Evolutionary conservation across 2,888 invertebrate species (phyloP).

Genomic region (Allolobophora icterica): DNA sequence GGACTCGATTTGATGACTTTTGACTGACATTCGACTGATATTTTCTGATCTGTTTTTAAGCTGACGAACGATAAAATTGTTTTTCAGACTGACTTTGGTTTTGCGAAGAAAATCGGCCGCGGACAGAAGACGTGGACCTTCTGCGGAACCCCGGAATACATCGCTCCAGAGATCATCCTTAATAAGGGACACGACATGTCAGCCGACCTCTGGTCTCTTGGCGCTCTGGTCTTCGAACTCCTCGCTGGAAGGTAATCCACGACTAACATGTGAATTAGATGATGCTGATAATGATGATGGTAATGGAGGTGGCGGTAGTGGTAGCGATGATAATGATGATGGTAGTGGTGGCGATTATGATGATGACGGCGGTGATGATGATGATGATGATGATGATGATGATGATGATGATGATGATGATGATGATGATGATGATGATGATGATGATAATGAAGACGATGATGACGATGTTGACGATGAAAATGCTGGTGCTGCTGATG

Average conservation of each 20-base stretch:
- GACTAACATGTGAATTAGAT: neutral
- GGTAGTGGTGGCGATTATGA: no score
- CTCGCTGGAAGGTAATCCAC: slow-evolving; percentile 76
- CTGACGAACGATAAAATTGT: no score
- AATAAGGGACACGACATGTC: slow-evolving; percentile 90
- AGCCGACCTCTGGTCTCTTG: slow-evolving; percentile 98
- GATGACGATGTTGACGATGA: no score
- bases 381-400: no score
- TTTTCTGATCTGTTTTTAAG: neutral
- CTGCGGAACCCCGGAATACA: slow-evolving; percentile 92
- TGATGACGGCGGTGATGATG: no score
- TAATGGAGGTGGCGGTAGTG: neutral
- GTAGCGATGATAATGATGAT: neutral
- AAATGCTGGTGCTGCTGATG: no score
- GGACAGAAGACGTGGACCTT: slow-evolving; percentile 99
- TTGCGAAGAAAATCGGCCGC: slow-evolving; percentile 85
- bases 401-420: no score
- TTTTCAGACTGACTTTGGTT: slow-evolving; percentile 88
- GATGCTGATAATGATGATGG: neutral
- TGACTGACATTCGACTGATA: neutral
- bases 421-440: no score
- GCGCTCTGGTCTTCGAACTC: slow-evolving; percentile 97
- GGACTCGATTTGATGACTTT: neutral
- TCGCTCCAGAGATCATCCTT: slow-evolving; percentile 97
- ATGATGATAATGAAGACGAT: no score